Evolutionary conservation across 2,888 invertebrate species (phyloP), one percentile per base, ranked within the genome.

Genomic region (Heliconius ethilla): DNA sequence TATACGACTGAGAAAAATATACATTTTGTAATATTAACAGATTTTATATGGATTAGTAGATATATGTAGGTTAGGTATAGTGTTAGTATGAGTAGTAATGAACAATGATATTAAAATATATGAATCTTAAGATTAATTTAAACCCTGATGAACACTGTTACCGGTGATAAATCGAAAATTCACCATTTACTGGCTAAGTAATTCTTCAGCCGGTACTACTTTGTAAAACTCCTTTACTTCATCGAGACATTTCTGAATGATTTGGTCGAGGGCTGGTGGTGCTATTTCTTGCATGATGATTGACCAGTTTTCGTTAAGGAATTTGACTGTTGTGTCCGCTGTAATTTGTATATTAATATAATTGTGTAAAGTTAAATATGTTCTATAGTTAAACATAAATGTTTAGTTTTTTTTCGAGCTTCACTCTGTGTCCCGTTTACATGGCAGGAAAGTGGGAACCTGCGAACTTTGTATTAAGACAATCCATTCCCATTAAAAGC

Each of bases 281-380:
- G 94, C 94, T 62, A 95, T 91, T 83, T 95, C 95, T 69, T 87
- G 86, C 91, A 95, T 94, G 78, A 95, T 94, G 6, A 92, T 83
- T 78, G 86, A 86, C 94, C 94, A 94, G 85, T 92, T 94, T 72
- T 93, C 90, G 84, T 95, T 95, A n/a, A 91, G 83, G 85, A 95
- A 94, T 81, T 83, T 87, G 82, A 89, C 84, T 65, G 94, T 94
- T 0, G 92, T 91, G 79, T 91, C 89, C 29, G 92, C 95, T 94
- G 92, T 81, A 92, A 92, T 76, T 18, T 27, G 40, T 74, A 45
- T 74, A 22, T 45, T 45, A 29, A 72, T 40, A 33, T 51, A 62
- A 37, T 10, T 55, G 37, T 70, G 45, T 76, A 4, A 25, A 59
- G 59, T 40, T 40, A 40, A 40, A 11, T 40, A 11, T 59, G 10